phyloP scores from a whole-genome alignment of 2,888 invertebrate genomes.

The Lasioglossum zephyrum region DNA sequence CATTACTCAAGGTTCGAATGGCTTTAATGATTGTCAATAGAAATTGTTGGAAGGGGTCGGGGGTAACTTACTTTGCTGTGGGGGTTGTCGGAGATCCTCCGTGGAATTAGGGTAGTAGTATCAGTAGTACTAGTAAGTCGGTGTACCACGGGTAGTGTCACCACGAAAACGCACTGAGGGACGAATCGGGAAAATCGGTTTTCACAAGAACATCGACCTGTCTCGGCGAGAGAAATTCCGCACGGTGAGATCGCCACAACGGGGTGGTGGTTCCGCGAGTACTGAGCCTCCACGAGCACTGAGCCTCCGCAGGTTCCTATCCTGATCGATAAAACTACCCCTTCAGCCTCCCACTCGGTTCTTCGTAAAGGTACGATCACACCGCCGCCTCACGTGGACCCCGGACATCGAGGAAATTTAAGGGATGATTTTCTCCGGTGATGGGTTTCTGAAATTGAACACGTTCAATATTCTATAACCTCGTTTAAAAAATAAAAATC shows the following conservation, averaged over 20 bases:
- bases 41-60: neutral
- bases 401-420: neutral
- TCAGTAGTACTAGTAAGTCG: too few relatives aligned
- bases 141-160: neutral
- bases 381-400: conserved; percentile 54
- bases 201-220: conserved; percentile 46
- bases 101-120: conserved; percentile 23
- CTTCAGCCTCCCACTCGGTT: conserved; percentile 70
- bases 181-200: neutral
- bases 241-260: conserved; percentile 62
- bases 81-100: conserved; percentile 10
- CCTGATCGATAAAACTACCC: conserved; percentile 82
- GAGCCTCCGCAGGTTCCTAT: conserved; percentile 77
- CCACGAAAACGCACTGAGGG: conserved; percentile 22
- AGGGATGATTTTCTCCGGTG: neutral
- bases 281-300: conserved; percentile 83
- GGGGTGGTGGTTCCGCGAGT: conserved; percentile 82
- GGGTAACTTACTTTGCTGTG: conserved; percentile 53
- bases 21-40: neutral
- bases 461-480: neutral
- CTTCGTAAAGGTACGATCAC: conserved; percentile 71
- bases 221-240: conserved; percentile 14
- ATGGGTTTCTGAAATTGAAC: neutral
- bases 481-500: neutral
- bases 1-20: neutral